Percentiles rank a stretch among this genome's conserved stretches.
Evolutionary conservation across 2,888 invertebrate genomes (phyloP).

Genomic region (Philopedon plagiatum): DNA sequence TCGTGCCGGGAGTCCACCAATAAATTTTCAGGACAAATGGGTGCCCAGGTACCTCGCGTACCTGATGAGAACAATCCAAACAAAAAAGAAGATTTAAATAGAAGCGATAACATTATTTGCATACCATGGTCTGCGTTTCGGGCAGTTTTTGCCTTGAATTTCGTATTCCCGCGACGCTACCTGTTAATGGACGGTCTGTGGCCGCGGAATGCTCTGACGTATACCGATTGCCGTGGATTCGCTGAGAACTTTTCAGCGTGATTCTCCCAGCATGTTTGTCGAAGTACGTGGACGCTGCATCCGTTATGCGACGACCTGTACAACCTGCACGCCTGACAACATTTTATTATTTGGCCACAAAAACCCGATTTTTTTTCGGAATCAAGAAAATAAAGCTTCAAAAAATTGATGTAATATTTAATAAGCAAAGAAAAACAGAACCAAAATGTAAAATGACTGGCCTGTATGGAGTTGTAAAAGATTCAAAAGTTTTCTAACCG

Average conservation of each 20-base stretch:
- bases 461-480: no score
- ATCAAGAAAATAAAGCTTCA: no score
- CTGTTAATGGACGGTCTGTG: constrained; percentile 54
- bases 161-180: constrained; percentile 58
- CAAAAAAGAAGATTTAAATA: constrained; percentile 48
- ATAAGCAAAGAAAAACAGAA: no score
- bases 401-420: no score
- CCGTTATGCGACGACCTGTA: constrained; percentile 56
- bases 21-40: constrained; percentile 49
- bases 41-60: constrained; percentile 45
- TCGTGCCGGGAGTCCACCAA: constrained; percentile 30
- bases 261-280: constrained; percentile 61
- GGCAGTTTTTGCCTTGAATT: constrained; percentile 55
- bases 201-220: constrained; percentile 60
- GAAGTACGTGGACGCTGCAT: constrained; percentile 60
- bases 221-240: constrained; percentile 57
- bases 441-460: no score
- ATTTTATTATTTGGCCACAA: background rate
- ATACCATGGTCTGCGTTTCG: constrained; percentile 53
- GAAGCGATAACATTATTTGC: constrained; percentile 53
- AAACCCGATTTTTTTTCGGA: no score
- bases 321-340: constrained; percentile 34
- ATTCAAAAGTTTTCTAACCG: no score
- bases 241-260: constrained; percentile 59
- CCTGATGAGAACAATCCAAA: constrained; percentile 47